phyloP scores from a whole-genome alignment of 1,140 invertebrate species.

The Trypoxylus dichotomus region DNA sequence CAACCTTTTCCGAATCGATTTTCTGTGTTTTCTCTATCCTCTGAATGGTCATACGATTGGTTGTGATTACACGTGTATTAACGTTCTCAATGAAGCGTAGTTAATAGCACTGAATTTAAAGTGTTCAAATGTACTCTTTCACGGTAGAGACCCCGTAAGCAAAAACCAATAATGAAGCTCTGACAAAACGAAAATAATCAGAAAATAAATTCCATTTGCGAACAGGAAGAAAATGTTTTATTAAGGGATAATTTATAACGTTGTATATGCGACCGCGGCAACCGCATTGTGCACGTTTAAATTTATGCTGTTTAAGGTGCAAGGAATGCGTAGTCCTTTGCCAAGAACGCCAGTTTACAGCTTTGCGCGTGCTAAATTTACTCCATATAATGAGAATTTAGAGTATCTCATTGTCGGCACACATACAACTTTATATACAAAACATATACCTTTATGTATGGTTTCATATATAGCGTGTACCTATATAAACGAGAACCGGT shows the following conservation, averaged over 20 bases:
- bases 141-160: not conserved
- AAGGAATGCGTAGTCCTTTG: slow-evolving; percentile 9
- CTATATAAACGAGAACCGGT: not conserved
- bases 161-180: not conserved
- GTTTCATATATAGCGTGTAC: not conserved
- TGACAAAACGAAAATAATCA: not conserved
- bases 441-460: not conserved
- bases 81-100: not conserved
- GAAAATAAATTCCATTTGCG: not conserved
- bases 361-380: slow-evolving; percentile 12
- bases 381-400: slow-evolving; percentile 23
- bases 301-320: slow-evolving; percentile 19
- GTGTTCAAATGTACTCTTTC: not conserved
- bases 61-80: not conserved
- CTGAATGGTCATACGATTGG: not conserved
- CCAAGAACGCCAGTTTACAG: slow-evolving; percentile 23
- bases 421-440: not conserved
- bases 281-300: not conserved
- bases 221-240: not conserved
- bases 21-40: not conserved
- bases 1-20: not conserved
- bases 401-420: slow-evolving; percentile 17
- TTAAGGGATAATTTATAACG: not conserved
- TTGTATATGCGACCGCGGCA: not conserved
- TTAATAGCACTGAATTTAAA: not conserved